Conservation (phyloP, 1,140 invertebrate genomes). For the Zophobas morio region DNA sequence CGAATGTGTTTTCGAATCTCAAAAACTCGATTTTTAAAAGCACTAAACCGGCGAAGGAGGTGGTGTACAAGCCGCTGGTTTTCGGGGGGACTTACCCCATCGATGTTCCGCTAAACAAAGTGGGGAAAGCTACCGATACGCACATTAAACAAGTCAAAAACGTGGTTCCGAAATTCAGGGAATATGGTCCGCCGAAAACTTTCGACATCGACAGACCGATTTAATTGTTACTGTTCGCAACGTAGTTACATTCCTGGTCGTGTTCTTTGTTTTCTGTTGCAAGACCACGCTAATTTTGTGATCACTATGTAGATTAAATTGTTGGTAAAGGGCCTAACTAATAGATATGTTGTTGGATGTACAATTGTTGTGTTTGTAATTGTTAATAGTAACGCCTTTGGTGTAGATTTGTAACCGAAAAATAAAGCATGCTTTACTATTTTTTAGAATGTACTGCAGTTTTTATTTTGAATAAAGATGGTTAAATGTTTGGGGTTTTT, state of each 20-base stretch:
- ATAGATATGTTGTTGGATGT: constrained; percentile 17
- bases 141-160: constrained; percentile 5
- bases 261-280: constrained; percentile 4
- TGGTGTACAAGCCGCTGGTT: constrained; percentile 75
- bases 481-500: constrained; percentile 30
- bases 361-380: constrained; percentile 11
- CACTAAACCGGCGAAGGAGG: constrained; percentile 54
- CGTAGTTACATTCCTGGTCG: constrained; percentile 2
- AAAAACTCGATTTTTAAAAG: constrained; percentile 64
- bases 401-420: constrained; percentile 9
- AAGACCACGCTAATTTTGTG: constrained; percentile 21
- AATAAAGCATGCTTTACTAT: constrained; percentile 19
- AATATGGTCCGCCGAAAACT: constrained; percentile 71
- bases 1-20: constrained; percentile 64
- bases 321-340: constrained; percentile 18
- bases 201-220: constrained; percentile 76
- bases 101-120: constrained; percentile 73
- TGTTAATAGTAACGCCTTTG: constrained; percentile 20
- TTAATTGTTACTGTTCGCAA: constrained; percentile 55
- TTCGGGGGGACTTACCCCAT: constrained; percentile 89
- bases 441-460: constrained; percentile 32
- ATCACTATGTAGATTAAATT: not conserved
- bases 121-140: constrained; percentile 43
- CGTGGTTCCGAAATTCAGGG: constrained; percentile 60
- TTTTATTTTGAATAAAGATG: constrained; percentile 46